A percentile compares a stretch with the other conserved stretches of the same genome.
These are phyloP conservation scores for Indri indri DNA, from an alignment of 2,113 vertebrate species.

Conservation along the genomic window DNA sequence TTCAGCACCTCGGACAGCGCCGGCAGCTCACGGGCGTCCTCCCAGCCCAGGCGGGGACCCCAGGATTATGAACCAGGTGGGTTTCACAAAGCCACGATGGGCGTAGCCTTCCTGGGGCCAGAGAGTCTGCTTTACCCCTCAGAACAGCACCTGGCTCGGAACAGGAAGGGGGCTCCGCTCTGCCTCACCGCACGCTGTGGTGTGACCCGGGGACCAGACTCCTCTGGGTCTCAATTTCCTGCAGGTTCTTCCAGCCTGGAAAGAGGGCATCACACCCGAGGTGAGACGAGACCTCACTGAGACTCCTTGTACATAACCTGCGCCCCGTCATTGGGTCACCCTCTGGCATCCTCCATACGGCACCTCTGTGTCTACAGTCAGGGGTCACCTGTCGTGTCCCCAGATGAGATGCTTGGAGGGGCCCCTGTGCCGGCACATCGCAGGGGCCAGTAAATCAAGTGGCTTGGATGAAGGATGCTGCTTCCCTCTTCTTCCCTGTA, in stretches of 20 bases:
- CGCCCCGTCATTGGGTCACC: not conserved
- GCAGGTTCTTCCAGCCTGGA: not conserved
- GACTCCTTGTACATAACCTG: not conserved
- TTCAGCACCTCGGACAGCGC: not conserved
- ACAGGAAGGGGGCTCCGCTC: not conserved
- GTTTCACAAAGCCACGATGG: not conserved
- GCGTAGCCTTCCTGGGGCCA: not conserved
- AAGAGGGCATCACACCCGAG: accelerated
- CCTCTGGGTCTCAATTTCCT: not conserved
- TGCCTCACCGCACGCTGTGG: no score
- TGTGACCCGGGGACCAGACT: accelerated
- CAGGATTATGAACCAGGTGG: not conserved
- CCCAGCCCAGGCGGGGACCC: accelerated
- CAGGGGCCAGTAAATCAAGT: no score
- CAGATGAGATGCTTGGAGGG: not conserved
- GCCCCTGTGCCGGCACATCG: accelerated
- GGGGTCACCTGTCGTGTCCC: not conserved
- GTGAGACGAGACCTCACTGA: not conserved
- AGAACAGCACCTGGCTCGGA: not conserved
- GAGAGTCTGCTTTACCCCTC: not conserved
- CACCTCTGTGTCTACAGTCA: not conserved
- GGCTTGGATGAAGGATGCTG: accelerated
- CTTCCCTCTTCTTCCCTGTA: not conserved
- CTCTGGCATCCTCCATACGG: not conserved
- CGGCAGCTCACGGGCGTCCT: accelerated